phyloP scores from a whole-genome alignment of 2,113 vertebrate species.

The Nesoenas mayeri region DNA sequence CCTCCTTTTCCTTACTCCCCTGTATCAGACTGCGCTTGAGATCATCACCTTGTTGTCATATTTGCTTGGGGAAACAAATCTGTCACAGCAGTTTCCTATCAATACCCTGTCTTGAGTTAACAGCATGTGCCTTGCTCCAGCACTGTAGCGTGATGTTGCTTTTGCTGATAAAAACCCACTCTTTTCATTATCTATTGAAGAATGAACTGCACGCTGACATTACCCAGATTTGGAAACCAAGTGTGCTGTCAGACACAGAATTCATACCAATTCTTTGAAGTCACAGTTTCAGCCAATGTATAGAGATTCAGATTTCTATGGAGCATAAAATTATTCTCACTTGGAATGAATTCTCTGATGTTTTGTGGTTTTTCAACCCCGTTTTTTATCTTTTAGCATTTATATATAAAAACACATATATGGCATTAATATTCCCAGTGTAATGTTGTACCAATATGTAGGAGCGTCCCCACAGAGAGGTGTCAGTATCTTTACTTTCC shows the following conservation, averaged over 20 bases:
- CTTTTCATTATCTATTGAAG: conserved; percentile 22
- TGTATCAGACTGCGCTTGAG: conserved; percentile 41
- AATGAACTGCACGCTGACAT: background rate
- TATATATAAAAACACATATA: background rate
- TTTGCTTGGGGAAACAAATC: conserved; percentile 60
- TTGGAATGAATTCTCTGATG: background rate
- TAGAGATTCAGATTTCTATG: background rate
- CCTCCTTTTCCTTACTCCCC: conserved; percentile 11
- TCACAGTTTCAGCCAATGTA: background rate
- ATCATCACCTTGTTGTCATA: conserved; percentile 60
- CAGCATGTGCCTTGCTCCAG: conserved; percentile 16
- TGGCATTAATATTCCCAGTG: background rate
- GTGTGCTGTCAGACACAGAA: background rate
- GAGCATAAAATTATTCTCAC: background rate
- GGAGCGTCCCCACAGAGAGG: background rate
- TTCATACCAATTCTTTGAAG: conserved; percentile 23
- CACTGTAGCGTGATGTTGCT: background rate
- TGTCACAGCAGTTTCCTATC: conserved; percentile 21
- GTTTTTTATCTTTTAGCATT: background rate
- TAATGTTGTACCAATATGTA: background rate
- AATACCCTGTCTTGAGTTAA: conserved; percentile 26
- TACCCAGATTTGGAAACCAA: conserved; percentile 39
- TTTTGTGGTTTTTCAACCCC: background rate
- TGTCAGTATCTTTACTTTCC: background rate
- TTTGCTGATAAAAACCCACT: conserved; percentile 28